Evolutionary conservation across 2,797 vertebrate genomes (phyloP).

Genomic region (Heterohyrax brucei): DNA sequence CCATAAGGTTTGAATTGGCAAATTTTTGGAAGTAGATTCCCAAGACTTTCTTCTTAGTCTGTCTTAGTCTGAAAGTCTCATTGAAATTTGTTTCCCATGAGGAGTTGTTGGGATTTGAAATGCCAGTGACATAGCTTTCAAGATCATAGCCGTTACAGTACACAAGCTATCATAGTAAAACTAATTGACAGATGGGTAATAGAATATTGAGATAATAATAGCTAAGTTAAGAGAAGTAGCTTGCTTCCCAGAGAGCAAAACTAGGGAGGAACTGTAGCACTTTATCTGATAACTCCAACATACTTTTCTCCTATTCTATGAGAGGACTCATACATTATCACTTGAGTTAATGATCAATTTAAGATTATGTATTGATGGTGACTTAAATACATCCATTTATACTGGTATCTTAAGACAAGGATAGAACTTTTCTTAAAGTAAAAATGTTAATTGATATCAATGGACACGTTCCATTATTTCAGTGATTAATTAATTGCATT

Average conservation of each 20-base stretch:
- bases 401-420: slow-evolving; percentile 14
- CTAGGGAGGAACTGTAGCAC: slow-evolving; percentile 1
- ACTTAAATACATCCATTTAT: slow-evolving; percentile 62
- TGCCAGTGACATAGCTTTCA: neutral
- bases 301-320: slow-evolving; percentile 23
- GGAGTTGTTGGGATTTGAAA: neutral
- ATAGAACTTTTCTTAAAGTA: slow-evolving; percentile 39
- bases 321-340: slow-evolving; percentile 52
- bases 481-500: slow-evolving; percentile 70
- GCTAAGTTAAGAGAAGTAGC: slow-evolving; percentile 5
- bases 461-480: slow-evolving; percentile 30
- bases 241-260: slow-evolving; percentile 58
- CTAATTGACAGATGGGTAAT: neutral
- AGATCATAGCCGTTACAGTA: neutral
- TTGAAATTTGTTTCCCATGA: neutral
- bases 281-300: slow-evolving; percentile 61
- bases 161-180: neutral
- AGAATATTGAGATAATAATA: neutral
- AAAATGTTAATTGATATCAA: slow-evolving; percentile 65
- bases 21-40: neutral
- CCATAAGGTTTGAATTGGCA: neutral
- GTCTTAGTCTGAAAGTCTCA: neutral
- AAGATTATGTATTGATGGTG: slow-evolving; percentile 57
- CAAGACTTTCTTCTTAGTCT: neutral
- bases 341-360: slow-evolving; percentile 67